These are phyloP conservation scores for Columba janthina DNA, from an alignment of 2,113 vertebrate species.

Conservation along the genomic window DNA sequence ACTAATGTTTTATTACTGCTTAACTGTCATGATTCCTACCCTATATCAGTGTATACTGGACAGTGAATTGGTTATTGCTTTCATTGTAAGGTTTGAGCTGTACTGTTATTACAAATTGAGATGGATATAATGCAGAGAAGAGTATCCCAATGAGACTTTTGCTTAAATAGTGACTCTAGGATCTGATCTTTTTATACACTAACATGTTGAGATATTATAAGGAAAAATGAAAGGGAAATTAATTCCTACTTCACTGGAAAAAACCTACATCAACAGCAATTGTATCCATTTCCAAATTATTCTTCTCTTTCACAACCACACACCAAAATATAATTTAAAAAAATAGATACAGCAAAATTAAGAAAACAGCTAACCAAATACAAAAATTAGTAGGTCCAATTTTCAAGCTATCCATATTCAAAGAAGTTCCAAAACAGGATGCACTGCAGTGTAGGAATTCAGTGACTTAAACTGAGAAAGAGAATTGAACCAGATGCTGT, in stretches of 20 bases:
- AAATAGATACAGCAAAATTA: neutral
- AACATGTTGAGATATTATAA: neutral
- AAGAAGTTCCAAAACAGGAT: neutral
- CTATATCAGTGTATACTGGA: neutral
- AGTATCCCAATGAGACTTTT: neutral
- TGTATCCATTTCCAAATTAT: neutral
- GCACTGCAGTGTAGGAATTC: neutral
- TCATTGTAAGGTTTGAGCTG: neutral
- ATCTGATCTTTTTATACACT: neutral
- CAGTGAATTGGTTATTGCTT: neutral
- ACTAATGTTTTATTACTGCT: neutral
- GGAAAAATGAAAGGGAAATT: neutral
- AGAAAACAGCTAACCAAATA: neutral
- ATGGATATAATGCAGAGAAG: neutral
- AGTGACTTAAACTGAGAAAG: neutral
- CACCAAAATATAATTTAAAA: neutral
- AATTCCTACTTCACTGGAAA: neutral
- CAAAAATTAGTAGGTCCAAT: fast-evolving
- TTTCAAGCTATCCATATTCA: neutral
- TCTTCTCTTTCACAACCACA: neutral
- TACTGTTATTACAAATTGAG: neutral
- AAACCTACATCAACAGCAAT: neutral
- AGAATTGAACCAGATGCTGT: neutral
- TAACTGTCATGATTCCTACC: neutral
- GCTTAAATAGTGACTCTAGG: neutral